phyloP scores from a whole-genome alignment of 2,888 invertebrate genomes.

The Ferrisia virgata region DNA sequence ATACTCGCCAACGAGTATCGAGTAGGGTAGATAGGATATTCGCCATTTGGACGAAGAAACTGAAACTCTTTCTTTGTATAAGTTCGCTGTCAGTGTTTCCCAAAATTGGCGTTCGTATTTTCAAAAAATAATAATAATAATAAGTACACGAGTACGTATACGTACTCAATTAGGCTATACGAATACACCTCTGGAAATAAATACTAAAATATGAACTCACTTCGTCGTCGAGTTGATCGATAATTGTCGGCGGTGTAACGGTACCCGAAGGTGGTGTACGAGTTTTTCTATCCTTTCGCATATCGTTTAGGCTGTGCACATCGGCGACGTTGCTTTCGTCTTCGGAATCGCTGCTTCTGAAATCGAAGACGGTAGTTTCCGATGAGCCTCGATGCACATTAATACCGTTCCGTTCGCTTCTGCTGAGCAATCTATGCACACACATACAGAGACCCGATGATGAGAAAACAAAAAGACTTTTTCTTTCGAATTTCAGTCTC shows the following conservation, averaged over 20 bases:
- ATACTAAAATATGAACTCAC: constrained; percentile 10
- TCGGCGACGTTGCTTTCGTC: constrained; percentile 62
- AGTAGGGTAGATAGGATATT: neutral
- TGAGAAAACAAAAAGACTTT: neutral
- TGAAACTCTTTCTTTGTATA: neutral
- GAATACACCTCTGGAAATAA: no score
- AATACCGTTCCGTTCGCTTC: constrained; percentile 57
- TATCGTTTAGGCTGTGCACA: constrained; percentile 66
- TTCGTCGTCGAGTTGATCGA: constrained; percentile 35
- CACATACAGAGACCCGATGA: constrained; percentile 42
- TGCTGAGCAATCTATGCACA: constrained; percentile 59
- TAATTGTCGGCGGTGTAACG: constrained; percentile 28
- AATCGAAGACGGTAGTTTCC: constrained; percentile 66
- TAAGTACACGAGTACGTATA: no score
- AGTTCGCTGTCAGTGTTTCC: neutral
- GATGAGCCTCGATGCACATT: constrained; percentile 57
- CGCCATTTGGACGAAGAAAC: neutral
- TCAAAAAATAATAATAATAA: no score
- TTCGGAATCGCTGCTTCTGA: constrained; percentile 64
- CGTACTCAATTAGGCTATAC: neutral
- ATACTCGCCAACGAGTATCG: neutral
- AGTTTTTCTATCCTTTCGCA: constrained; percentile 58
- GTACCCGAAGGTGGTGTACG: constrained; percentile 52
- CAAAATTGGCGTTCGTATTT: neutral
- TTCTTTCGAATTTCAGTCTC: no score